These are phyloP conservation scores for Octomys mimax DNA, from an alignment of 2,797 vertebrate genomes.

Conservation along the genomic window DNA sequence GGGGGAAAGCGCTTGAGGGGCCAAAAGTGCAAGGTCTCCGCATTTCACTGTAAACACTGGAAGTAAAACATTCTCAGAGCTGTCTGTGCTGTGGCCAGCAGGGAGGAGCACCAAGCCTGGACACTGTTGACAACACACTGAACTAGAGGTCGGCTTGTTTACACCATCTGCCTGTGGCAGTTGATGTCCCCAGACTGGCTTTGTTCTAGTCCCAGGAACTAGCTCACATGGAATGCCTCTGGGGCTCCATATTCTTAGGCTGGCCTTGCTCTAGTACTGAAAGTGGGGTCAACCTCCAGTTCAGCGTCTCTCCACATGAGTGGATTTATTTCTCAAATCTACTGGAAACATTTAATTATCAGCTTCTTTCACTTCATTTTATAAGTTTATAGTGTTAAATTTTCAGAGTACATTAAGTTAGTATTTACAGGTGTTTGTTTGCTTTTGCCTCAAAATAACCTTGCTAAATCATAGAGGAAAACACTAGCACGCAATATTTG, in stretches of 20 bases:
- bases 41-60: background rate
- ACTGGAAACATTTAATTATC: background rate
- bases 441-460: background rate
- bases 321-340: background rate
- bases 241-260: background rate
- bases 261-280: background rate
- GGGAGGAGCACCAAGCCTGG: background rate
- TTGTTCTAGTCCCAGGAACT: background rate
- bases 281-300: background rate
- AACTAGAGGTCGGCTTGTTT: background rate
- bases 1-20: background rate
- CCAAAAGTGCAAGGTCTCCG: background rate
- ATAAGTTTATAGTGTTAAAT: background rate
- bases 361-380: background rate
- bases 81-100: background rate
- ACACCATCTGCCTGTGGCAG: too few relatives aligned
- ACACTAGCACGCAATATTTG: constrained; percentile 36
- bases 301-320: background rate
- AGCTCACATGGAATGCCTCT: background rate
- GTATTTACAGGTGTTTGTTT: background rate
- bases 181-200: too few relatives aligned
- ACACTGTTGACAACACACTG: background rate
- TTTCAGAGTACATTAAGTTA: background rate
- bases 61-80: background rate
- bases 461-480: background rate